Evolutionary conservation across 2,113 vertebrate genomes (phyloP).

Genomic region (Charina bottae): DNA sequence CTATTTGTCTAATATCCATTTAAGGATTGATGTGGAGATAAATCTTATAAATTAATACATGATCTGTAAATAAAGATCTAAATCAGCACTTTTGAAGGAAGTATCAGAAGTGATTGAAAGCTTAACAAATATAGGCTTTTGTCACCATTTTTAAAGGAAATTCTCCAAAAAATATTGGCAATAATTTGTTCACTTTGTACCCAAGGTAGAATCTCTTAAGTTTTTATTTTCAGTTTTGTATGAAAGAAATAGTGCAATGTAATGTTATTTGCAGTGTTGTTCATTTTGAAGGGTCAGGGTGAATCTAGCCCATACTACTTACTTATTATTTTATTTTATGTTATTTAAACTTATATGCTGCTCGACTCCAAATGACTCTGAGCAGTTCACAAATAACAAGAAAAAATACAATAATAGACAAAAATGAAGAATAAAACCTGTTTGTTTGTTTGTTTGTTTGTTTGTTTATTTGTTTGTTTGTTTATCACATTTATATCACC

Average conservation of each 20-base stretch:
- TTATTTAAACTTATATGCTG: neutral
- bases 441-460: too few species aligned
- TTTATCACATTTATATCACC: too few species aligned
- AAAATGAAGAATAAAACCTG: too few species aligned
- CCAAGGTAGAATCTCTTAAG: neutral
- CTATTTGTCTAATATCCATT: neutral
- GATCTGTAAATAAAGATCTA: neutral
- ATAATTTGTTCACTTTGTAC: neutral
- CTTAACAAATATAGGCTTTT: neutral
- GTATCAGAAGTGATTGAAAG: neutral
- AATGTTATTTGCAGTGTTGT: neutral
- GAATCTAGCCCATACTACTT: neutral
- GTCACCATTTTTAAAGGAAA: neutral
- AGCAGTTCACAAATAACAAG: neutral
- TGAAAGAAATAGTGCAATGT: neutral
- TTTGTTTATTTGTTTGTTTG: too few species aligned
- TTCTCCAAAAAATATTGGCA: neutral
- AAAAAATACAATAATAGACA: neutral
- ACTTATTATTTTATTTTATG: neutral
- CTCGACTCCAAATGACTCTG: neutral
- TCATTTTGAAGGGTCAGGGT: neutral
- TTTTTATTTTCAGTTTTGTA: neutral
- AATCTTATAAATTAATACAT: neutral
- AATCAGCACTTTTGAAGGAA: neutral
- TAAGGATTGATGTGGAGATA: neutral